Conservation (phyloP, 2,113 vertebrate species). For the Hippocampus mohnikei region DNA sequence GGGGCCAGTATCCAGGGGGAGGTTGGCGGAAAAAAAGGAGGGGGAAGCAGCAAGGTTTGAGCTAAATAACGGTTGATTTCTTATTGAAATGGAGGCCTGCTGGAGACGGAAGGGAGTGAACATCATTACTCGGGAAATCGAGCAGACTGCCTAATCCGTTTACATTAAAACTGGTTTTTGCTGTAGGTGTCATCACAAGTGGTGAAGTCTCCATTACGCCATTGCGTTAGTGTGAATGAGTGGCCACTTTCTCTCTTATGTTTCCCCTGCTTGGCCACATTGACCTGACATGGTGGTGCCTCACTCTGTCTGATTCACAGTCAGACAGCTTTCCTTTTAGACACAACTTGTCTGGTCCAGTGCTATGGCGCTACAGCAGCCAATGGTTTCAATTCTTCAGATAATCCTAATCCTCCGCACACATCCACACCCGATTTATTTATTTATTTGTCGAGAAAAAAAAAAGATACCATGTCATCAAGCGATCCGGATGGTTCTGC, state of each 20-base stretch:
- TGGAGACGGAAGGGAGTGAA: conserved; percentile 40
- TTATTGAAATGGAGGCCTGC: conserved; percentile 66
- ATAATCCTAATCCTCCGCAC: background rate
- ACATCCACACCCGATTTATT: background rate
- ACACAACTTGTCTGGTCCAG: conserved; percentile 55
- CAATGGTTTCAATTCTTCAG: background rate
- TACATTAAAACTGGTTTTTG: conserved; percentile 16
- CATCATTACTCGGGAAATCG: conserved; percentile 58
- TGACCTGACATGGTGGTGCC: conserved; percentile 39
- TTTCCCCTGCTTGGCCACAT: conserved; percentile 23
- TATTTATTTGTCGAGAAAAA: background rate
- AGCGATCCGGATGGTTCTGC: background rate
- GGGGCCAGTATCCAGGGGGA: conserved; percentile 55
- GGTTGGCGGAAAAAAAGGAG: conserved; percentile 11
- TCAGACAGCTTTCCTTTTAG: conserved; percentile 43
- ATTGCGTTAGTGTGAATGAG: conserved; percentile 20
- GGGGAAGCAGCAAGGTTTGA: conserved; percentile 43
- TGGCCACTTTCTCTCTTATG: conserved; percentile 1
- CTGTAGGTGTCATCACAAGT: conserved; percentile 20
- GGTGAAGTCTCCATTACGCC: conserved; percentile 21
- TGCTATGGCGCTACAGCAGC: conserved; percentile 58
- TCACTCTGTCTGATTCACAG: conserved; percentile 50
- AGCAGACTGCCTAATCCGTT: conserved; percentile 44
- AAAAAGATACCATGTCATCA: background rate
- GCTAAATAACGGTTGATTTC: conserved; percentile 76